Evolutionary conservation across 1,140 invertebrate species (phyloP).

Genomic region (Dendroctonus valens): DNA sequence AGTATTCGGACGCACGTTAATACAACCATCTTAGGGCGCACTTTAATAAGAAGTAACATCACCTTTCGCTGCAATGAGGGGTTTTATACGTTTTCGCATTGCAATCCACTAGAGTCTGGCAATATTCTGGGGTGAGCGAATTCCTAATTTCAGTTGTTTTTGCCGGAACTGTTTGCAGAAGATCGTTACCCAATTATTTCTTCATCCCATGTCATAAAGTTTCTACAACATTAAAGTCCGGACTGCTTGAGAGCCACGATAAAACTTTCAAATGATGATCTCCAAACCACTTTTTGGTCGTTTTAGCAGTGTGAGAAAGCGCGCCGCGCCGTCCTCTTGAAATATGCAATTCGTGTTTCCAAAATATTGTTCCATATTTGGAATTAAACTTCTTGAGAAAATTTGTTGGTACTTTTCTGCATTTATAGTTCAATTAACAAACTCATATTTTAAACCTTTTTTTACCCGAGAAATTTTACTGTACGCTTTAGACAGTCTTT

Average conservation of each 20-base stretch:
- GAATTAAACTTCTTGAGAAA: conserved; percentile 1
- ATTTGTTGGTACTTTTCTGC: too few species aligned
- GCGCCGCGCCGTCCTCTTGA: conserved; percentile 30
- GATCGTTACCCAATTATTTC: conserved; percentile 21
- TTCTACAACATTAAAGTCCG: not conserved
- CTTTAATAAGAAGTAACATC: conserved; percentile 11
- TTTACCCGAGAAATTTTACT: too few species aligned
- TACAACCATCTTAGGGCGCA: too few species aligned
- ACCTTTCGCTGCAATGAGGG: conserved; percentile 8
- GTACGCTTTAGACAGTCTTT: too few species aligned
- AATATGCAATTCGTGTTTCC: conserved; percentile 13
- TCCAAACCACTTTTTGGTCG: conserved; percentile 19
- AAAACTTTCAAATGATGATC: conserved; percentile 16
- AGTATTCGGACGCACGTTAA: too few species aligned
- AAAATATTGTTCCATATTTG: not conserved
- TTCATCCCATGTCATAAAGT: conserved; percentile 29
- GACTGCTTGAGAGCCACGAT: too few species aligned
- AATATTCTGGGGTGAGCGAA: conserved; percentile 23
- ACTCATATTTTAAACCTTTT: too few species aligned
- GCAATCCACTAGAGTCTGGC: conserved; percentile 30
- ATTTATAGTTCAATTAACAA: not conserved
- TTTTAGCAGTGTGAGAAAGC: conserved; percentile 28
- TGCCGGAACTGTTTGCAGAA: conserved; percentile 7
- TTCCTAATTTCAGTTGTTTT: conserved; percentile 29
- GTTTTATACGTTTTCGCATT: conserved; percentile 6